Conservation (phyloP, 2,797 vertebrate genomes). For the Darevskia nairensis region DNA sequence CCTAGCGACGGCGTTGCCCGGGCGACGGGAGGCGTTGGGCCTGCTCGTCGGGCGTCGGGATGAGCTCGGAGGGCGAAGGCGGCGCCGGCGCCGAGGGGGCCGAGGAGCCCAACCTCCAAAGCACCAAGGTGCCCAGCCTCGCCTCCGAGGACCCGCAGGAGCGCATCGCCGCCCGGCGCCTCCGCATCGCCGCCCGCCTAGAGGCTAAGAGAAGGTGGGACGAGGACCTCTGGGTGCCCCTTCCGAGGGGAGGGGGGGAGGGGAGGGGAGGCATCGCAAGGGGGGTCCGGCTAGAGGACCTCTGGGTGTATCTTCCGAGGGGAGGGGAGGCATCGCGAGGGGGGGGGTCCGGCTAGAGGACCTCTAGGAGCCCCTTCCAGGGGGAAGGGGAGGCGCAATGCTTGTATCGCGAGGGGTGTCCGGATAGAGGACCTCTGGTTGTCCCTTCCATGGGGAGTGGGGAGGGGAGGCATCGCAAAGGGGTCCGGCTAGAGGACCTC, state of each 20-base stretch:
- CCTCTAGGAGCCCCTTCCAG: no score
- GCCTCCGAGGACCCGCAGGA: conserved; percentile 72
- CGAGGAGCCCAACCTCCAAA: neutral
- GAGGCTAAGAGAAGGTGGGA: conserved; percentile 75
- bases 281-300: no score
- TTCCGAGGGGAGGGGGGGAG: no score
- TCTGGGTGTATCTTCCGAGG: rapidly evolving
- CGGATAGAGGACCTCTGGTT: no score
- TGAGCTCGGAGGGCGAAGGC: conserved; percentile 6
- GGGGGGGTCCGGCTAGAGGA: no score
- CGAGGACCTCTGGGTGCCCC: rapidly evolving
- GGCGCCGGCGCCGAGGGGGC: neutral
- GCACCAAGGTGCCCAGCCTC: conserved; percentile 46
- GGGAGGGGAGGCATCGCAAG: no score
- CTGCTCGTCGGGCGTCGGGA: neutral
- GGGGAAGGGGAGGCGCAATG: no score
- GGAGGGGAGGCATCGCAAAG: rapidly evolving
- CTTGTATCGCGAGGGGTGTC: no score
- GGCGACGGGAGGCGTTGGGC: neutral
- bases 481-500: no score
- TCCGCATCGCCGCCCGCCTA: conserved; percentile 70
- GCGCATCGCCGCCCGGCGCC: conserved; percentile 79
- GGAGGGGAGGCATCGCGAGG: no score
- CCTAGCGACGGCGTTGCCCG: neutral
- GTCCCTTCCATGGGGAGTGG: no score